These are phyloP conservation scores for Petrocephalus microphthalmus DNA, from an alignment of 2,113 vertebrate species.

Conservation along the genomic window DNA sequence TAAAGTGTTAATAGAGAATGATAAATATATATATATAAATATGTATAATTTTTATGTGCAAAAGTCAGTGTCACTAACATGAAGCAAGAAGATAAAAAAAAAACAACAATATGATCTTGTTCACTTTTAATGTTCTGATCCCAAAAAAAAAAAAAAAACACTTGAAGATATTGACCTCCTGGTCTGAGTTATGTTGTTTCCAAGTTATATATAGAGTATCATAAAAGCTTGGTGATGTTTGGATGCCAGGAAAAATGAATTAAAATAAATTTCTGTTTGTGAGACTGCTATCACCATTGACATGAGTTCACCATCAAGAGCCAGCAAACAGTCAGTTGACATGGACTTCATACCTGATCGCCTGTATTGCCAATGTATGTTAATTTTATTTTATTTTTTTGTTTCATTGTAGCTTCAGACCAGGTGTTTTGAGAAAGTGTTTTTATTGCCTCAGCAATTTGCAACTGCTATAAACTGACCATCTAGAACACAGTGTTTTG, in stretches of 20 bases:
- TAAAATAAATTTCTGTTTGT: constrained; percentile 51
- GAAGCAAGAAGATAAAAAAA: constrained; percentile 60
- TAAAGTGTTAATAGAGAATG: constrained; percentile 69
- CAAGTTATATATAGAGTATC: constrained; percentile 65
- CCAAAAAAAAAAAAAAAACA: constrained; percentile 52
- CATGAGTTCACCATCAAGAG: constrained; percentile 13
- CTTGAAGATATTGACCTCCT: constrained; percentile 64
- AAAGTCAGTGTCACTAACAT: constrained; percentile 65
- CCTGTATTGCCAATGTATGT: constrained; percentile 20
- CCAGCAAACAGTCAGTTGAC: constrained; percentile 6
- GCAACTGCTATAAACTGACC: constrained; percentile 24
- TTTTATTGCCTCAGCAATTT: constrained; percentile 28
- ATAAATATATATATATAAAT: constrained; percentile 65
- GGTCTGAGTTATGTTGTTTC: constrained; percentile 69
- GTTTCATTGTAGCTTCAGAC: constrained; percentile 24
- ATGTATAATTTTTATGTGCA: constrained; percentile 74
- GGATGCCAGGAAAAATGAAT: constrained; percentile 67
- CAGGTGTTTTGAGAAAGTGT: constrained; percentile 26
- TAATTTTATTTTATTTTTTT: background rate
- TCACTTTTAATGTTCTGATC: constrained; percentile 57
- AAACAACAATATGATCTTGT: constrained; percentile 46
- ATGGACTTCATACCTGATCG: background rate
- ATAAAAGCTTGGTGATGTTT: constrained; percentile 64
- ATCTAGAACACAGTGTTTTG: constrained; percentile 22
- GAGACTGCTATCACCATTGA: constrained; percentile 26